A percentile compares a stretch with the other conserved stretches of the same genome.
phyloP scores from a whole-genome alignment of 2,888 invertebrate genomes.

The Iphiclides podalirius region DNA sequence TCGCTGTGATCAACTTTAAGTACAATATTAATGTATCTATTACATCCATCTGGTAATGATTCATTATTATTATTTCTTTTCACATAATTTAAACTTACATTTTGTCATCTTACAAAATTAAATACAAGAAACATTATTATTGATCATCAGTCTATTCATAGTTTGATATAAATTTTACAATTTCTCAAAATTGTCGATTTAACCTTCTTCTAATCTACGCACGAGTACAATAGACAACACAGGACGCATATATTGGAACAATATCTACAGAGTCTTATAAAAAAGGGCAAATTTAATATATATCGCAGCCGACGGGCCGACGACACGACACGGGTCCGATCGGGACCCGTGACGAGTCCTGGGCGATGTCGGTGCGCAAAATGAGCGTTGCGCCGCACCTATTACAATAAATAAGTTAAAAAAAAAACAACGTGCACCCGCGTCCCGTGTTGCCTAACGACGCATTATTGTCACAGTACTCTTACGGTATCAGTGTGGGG shows the following conservation, averaged over 20 bases:
- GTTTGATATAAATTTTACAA: slow-evolving; percentile 75
- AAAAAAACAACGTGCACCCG: slow-evolving; percentile 65
- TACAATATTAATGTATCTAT: slow-evolving; percentile 62
- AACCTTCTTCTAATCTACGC: slow-evolving; percentile 59
- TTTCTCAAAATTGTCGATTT: slow-evolving; percentile 65
- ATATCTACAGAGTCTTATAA: slow-evolving; percentile 64
- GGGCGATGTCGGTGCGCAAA: slow-evolving; percentile 33
- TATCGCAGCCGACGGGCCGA: slow-evolving; percentile 52
- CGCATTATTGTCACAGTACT: slow-evolving; percentile 69
- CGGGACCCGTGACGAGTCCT: slow-evolving; percentile 39
- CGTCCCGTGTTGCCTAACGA: slow-evolving; percentile 71
- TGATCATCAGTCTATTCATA: slow-evolving; percentile 79
- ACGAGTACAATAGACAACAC: slow-evolving; percentile 70
- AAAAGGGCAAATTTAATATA: slow-evolving; percentile 62
- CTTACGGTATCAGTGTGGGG: slow-evolving; percentile 75
- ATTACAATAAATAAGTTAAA: slow-evolving; percentile 73
- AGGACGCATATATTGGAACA: slow-evolving; percentile 59
- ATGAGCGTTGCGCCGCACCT: slow-evolving; percentile 44
- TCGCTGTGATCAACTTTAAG: slow-evolving; percentile 68
- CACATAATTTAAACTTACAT: slow-evolving; percentile 74
- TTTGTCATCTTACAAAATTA: slow-evolving; percentile 79
- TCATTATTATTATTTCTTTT: slow-evolving; percentile 40
- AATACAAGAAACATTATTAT: slow-evolving; percentile 75
- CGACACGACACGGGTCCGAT: slow-evolving; percentile 37
- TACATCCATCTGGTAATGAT: slow-evolving; percentile 51